Base-by-base conservation (phyloP, 2,797 vertebrate genomes). In the Hoplostethus mediterraneus region DNA sequence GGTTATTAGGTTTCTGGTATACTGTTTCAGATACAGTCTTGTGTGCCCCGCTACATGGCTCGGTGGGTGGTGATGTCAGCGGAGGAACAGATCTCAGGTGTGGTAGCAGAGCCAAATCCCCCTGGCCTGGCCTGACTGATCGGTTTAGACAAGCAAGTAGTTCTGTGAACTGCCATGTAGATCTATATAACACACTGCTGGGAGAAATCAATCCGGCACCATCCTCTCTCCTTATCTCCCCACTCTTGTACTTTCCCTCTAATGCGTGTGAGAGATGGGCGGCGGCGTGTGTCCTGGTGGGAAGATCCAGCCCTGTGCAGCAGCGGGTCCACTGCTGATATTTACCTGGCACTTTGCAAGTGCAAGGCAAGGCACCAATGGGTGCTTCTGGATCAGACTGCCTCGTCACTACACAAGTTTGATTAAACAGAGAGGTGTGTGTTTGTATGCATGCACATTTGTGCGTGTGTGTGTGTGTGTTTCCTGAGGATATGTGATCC, bases 1-100 rank as follows among this genome's bases (percentile, higher is more conserved):
- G 53, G 80, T 87, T 86, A 82, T 89, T 90, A 87, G 56, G 61
- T 75, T 73, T 76, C 80, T 16, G 17, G 74, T 80, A 7, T 52
- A 66, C 79, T 49, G 74, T 85, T 84, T 82, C 80, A 73, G 80
- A 83, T 77, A 69, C 75, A 71, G 40, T 54, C 30, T 38, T 55
- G 68, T 40, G 67, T 57, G 45, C n/a, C 77, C 66, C 71, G 74
- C 82, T 53, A 11, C 73, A 58, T 44, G 0, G 65, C 75, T 77
- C 71, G 10, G 67, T 51, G 62, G 80, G 80, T 21, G 79, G 63
- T 28, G 63, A 70, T 80, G 80, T 84, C 68, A 70, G n/a, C 42
- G 13, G 58, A 67, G 45, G 59, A 83, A 54, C 44, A 7, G 51
- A 16, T 58, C 55, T 73, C 67, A 10, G 44, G 44, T 78, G 49